Percentiles rank a stretch among this genome's conserved stretches.
Conservation (phyloP, 2,797 vertebrate species). For the Aselliscus stoliczkanus region DNA sequence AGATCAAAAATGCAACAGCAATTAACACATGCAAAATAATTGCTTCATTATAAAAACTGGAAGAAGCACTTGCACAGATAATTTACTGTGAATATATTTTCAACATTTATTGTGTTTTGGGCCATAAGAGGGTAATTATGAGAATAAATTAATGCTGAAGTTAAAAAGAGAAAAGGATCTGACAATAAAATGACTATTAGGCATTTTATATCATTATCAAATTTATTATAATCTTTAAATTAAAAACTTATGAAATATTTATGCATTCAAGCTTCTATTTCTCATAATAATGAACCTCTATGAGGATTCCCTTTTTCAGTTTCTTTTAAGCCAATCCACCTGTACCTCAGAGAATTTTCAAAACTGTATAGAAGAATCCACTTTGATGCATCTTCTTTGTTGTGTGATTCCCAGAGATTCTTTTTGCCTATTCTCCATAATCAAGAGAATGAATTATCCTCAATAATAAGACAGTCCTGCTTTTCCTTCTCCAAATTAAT, state of each 20-base stretch:
- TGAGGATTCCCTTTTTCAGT: not conserved
- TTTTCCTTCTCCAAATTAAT: not conserved
- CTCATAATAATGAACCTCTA: not conserved
- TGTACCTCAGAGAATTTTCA: not conserved
- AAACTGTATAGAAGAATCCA: not conserved
- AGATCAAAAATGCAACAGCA: slow-evolving; percentile 65
- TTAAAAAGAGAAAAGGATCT: not conserved
- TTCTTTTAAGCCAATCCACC: not conserved
- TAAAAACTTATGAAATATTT: slow-evolving; percentile 23
- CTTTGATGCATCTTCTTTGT: not conserved
- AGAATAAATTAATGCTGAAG: not conserved
- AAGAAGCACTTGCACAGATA: not conserved
- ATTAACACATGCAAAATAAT: slow-evolving; percentile 66
- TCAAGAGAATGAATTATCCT: not conserved
- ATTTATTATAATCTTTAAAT: slow-evolving; percentile 43
- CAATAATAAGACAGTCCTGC: not conserved
- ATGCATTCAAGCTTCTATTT: not conserved
- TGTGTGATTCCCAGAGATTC: not conserved
- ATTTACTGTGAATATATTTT: slow-evolving; percentile 57
- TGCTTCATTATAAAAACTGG: slow-evolving; percentile 28
- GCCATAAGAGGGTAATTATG: not conserved
- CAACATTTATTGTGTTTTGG: slow-evolving; percentile 8
- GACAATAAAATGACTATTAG: slow-evolving; percentile 40
- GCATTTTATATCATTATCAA: slow-evolving; percentile 31
- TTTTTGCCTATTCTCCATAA: not conserved